Percentiles rank a stretch among this genome's conserved stretches.
phyloP scores from a whole-genome alignment of 2,113 vertebrate species.

The Gnathonemus longibarbis region DNA sequence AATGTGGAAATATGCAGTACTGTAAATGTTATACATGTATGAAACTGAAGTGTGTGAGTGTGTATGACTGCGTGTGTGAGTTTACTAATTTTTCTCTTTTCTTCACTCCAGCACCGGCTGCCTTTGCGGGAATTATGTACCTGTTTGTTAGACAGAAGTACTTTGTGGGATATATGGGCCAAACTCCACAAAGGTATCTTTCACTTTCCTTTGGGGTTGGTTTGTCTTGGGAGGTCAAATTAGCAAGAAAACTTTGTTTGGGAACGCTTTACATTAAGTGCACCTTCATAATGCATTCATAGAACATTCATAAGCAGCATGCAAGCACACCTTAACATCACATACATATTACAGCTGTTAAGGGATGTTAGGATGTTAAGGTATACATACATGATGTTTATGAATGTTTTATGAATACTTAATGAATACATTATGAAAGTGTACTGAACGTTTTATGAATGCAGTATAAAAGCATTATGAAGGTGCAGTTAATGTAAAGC shows the following conservation, averaged over 20 bases:
- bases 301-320: no score
- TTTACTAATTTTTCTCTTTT: neutral
- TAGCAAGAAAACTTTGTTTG: neutral
- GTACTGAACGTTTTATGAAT: no score
- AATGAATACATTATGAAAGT: no score
- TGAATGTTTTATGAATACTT: no score
- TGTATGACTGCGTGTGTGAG: neutral
- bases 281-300: no score
- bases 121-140: slow-evolving; percentile 88
- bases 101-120: slow-evolving; percentile 68
- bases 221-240: neutral
- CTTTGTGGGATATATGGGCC: slow-evolving; percentile 87
- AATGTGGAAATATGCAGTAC: neutral
- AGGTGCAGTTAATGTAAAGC: no score
- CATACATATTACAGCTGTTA: no score
- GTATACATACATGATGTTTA: no score
- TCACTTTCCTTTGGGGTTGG: neutral
- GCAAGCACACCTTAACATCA: no score
- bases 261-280: no score
- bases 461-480: no score
- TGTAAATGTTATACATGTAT: neutral
- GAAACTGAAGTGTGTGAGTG: neutral
- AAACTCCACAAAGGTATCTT: slow-evolving; percentile 82
- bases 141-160: slow-evolving; percentile 87
- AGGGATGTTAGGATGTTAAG: no score